Conservation (phyloP, 2,888 invertebrate genomes). For the Hyposoter didymator region DNA sequence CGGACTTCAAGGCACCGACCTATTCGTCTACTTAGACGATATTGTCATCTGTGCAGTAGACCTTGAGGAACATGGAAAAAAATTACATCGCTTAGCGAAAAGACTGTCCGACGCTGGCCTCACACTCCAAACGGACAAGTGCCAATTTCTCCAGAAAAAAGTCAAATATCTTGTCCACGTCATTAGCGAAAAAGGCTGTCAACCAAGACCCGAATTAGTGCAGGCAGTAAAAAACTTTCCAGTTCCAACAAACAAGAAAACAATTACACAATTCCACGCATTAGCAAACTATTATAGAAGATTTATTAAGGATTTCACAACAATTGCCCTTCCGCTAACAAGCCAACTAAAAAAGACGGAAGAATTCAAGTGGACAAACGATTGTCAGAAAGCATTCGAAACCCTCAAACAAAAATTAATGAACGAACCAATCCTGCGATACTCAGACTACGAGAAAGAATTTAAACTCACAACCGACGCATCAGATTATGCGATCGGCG, state of each 20-base stretch:
- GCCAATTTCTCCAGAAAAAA: constrained; percentile 47
- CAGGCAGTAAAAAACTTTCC: constrained; percentile 59
- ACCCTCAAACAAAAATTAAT: constrained; percentile 58
- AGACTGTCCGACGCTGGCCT: constrained; percentile 40
- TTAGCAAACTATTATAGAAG: too few relatives aligned
- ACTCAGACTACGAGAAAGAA: constrained; percentile 33
- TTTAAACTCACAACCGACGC: constrained; percentile 65
- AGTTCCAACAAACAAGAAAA: constrained; percentile 48
- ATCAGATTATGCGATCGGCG: constrained; percentile 65
- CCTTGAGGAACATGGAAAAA: constrained; percentile 44
- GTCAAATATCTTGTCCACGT: constrained; percentile 62
- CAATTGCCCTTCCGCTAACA: too few relatives aligned
- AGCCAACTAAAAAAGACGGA: too few relatives aligned
- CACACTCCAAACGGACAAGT: constrained; percentile 17
- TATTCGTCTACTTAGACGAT: constrained; percentile 58
- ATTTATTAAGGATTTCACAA: too few relatives aligned
- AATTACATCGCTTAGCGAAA: constrained; percentile 59
- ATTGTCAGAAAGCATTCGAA: constrained; percentile 57
- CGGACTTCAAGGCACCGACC: constrained; percentile 37
- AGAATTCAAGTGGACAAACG: constrained; percentile 50
- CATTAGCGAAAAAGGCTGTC: constrained; percentile 57
- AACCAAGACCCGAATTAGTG: constrained; percentile 51
- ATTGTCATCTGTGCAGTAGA: constrained; percentile 44
- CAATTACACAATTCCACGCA: constrained; percentile 58
- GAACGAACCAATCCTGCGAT: constrained; percentile 44